These are phyloP conservation scores for Griposia aprilina DNA, from an alignment of 2,888 invertebrate species.

Conservation along the genomic window DNA sequence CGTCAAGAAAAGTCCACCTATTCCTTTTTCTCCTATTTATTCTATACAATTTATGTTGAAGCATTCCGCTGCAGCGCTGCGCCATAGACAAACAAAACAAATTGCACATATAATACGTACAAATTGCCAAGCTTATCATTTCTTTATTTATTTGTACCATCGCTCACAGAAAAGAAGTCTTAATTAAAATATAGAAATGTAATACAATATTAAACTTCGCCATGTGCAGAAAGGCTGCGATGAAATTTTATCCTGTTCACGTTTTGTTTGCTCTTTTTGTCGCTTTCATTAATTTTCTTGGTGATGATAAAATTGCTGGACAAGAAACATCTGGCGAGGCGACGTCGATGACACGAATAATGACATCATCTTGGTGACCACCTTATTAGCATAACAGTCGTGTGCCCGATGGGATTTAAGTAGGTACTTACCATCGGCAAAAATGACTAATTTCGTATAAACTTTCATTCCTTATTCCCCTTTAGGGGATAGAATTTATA, in stretches of 20 bases:
- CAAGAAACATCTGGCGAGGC: constrained; percentile 1
- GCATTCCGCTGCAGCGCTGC: constrained; percentile 26
- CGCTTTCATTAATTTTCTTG: not conserved
- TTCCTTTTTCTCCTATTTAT: not conserved
- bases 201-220: not conserved
- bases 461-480: no score
- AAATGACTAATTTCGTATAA: not conserved
- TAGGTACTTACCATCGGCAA: not conserved
- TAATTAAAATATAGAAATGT: constrained; percentile 20
- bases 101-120: constrained; percentile 40
- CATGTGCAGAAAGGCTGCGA: constrained; percentile 12
- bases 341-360: not conserved
- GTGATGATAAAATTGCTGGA: not conserved
- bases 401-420: not conserved
- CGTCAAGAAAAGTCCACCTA: not conserved
- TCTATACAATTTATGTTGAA: not conserved
- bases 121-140: not conserved
- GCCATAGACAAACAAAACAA: constrained; percentile 25
- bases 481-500: no score
- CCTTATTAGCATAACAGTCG: not conserved
- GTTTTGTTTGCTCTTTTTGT: not conserved
- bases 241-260: constrained; percentile 17
- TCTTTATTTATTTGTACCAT: constrained; percentile 43
- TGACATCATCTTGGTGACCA: not conserved
- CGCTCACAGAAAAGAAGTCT: constrained; percentile 10